Evolutionary conservation across 2,888 invertebrate species (phyloP), one percentile per base, ranked within the genome.

Genomic region (Aspidapion aeneum): DNA sequence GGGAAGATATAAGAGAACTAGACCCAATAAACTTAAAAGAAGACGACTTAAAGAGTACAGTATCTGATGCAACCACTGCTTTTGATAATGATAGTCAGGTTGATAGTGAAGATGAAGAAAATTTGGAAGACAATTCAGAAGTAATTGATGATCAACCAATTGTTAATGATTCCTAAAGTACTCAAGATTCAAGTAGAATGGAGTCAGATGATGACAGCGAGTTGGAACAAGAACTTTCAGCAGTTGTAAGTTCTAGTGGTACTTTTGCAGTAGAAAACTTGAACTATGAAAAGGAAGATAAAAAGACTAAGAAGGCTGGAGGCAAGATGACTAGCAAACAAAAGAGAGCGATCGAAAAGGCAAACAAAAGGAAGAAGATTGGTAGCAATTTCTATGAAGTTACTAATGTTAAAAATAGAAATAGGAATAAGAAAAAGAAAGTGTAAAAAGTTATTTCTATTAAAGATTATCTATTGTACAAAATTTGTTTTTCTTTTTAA

Each of bases 371-470:
- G 12, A 91, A 89, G 76, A 94, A 92, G 76, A 87, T 91, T 64
- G 94, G 94, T 71, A 93, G 91, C 78, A 91, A 94, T 80, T 94
- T 94, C 77, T 94, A 94, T 79, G 93, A 93, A 84, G 87, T 90
- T 22, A 84, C 90, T 9, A 94, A 95, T 83, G 94, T 94, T 60
- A 94, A 94, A 78, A 94, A 94, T 79, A 87, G 89, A 70, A 93
- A 92, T 80, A 87, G 90, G 68, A 86, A 86, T 76, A 89, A 88
- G 75, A 90, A 86, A 72, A 84, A 80, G 17, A 19, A 52, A n/a
- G 52, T n/a, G 17, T 18, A 52, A 52, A 52, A n/a, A 52, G n/a
- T 19, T 18, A 52, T 17, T 52, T 52, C n/a, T 52, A 52, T 52
- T 52, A n/a, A 9, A 5, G 5, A 9, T n/a, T 9, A 52, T 52